Evolutionary conservation across 30 jellyfish, hydroid and myxozoan genomes (phyloP).

Genomic region (Pelagia noctiluca): DNA sequence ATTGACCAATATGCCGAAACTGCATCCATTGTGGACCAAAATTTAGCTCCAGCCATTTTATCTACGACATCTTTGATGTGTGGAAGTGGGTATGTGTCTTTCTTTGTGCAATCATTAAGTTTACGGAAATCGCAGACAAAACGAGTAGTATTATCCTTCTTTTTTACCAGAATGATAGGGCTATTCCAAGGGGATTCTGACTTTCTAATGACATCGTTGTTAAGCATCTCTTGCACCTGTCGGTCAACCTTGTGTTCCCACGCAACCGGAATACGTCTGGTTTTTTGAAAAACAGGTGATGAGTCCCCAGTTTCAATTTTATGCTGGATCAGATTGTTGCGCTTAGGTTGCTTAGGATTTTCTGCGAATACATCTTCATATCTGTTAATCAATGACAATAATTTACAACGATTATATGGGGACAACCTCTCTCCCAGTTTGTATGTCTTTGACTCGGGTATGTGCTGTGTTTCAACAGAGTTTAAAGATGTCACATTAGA

Average conservation of each 20-base stretch:
- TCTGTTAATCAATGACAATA: neutral
- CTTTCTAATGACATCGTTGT: neutral
- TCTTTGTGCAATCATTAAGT: neutral
- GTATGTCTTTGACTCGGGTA: no score
- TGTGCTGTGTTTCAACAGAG: conserved; percentile 45
- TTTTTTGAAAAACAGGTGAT: conserved; percentile 12
- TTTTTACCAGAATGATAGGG: neutral
- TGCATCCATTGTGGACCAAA: conserved; percentile 26
- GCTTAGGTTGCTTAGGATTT: conserved; percentile 29
- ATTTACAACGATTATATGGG: neutral
- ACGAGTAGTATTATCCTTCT: neutral
- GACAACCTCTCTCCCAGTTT: conserved; percentile 11
- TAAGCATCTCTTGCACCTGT: conserved; percentile 4
- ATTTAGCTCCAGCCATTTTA: conserved; percentile 17
- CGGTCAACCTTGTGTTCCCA: conserved; percentile 10
- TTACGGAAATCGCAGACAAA: neutral
- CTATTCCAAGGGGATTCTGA: neutral
- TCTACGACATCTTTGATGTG: neutral
- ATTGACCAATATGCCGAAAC: conserved; percentile 38
- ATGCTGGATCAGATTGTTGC: conserved; percentile 21
- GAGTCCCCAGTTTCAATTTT: conserved; percentile 18
- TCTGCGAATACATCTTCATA: conserved; percentile 20
- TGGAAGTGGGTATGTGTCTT: neutral
- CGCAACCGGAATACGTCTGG: conserved; percentile 15
- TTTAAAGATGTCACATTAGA: neutral